Base-by-base conservation (phyloP, 1,140 invertebrate genomes). In the Drepana arcuata region DNA sequence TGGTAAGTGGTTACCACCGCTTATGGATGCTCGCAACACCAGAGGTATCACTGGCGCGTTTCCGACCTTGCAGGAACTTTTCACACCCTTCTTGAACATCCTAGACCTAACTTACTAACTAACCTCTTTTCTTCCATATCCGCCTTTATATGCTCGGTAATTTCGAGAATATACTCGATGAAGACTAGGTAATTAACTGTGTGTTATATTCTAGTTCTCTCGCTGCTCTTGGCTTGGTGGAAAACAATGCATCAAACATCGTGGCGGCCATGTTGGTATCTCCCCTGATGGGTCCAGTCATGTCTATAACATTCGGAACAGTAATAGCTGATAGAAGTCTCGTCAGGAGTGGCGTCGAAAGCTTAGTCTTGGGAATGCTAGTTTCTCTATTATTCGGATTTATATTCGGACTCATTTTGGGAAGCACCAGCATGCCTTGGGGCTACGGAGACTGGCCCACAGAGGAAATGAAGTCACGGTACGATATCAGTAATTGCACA, bases 181-280 rank as follows among this genome's bases (percentile, higher is more conserved):
- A n/a, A n/a, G n/a, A n/a, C n/a, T n/a, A n/a, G n/a, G n/a, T n/a
- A n/a, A n/a, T n/a, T n/a, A n/a, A n/a, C n/a, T n/a, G n/a, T n/a
- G n/a, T n/a, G n/a, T n/a, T n/a, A n/a, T 44, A 10, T 43, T 49
- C 14, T 57, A 88, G 86, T 61, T 87, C 84, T 2, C 58, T 88
- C 26, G 86, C 86, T 13, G 86, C 86, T 4, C 62, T 88, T 7
- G 87, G 87, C n/a, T 53, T 88, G 12, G 85, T 88, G 0, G 87
- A 88, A 67, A 88, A 88, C 53, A 88, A 87, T 49, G 89, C 92
- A 1, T 91, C 93, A 1, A 90, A 93, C 58, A 88, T 95, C 34
- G 92, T 94, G 14, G 93, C 93, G 10, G 92, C 92, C 27, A 95
- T 95, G 93, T 78, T 95, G 42, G 91, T 95, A 1, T 95, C 93